These are phyloP conservation scores for Grapholita molesta DNA, from an alignment of 1,140 invertebrate genomes.

Conservation along the genomic window DNA sequence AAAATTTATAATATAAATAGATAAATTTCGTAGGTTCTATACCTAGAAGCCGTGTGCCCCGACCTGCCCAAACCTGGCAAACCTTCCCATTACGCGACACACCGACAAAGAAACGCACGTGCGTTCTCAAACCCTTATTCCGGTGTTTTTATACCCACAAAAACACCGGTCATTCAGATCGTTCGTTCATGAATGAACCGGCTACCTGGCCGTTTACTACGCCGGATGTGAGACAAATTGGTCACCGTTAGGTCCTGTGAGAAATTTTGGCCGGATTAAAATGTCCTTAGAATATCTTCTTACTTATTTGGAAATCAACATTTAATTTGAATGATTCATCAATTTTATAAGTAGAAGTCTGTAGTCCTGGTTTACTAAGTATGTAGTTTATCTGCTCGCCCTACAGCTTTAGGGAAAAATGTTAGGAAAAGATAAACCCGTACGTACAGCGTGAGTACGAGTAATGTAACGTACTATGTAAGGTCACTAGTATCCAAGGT, in stretches of 20 bases:
- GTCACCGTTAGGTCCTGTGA: constrained; percentile 51
- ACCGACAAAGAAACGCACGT: constrained; percentile 18
- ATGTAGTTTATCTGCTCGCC: background rate
- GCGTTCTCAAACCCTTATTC: constrained; percentile 23
- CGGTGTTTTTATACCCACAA: constrained; percentile 20
- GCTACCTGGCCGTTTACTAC: constrained; percentile 54
- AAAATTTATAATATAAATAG: too few relatives aligned
- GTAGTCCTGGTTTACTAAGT: background rate
- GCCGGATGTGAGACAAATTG: constrained; percentile 58
- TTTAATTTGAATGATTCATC: background rate
- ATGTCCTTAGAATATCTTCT: background rate
- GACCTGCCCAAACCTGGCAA: background rate
- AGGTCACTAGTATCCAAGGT: constrained; percentile 30
- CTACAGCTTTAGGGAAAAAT: background rate
- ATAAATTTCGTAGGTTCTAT: too few relatives aligned
- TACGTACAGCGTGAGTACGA: background rate
- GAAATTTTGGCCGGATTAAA: constrained; percentile 1
- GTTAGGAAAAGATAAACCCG: background rate
- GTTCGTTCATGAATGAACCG: constrained; percentile 48
- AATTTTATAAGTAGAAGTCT: background rate
- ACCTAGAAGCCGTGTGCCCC: background rate
- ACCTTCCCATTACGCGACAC: background rate
- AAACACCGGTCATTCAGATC: constrained; percentile 50
- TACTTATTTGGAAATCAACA: background rate
- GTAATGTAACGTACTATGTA: background rate